Conservation (phyloP, 2,113 vertebrate species). For the Solea senegalensis region DNA sequence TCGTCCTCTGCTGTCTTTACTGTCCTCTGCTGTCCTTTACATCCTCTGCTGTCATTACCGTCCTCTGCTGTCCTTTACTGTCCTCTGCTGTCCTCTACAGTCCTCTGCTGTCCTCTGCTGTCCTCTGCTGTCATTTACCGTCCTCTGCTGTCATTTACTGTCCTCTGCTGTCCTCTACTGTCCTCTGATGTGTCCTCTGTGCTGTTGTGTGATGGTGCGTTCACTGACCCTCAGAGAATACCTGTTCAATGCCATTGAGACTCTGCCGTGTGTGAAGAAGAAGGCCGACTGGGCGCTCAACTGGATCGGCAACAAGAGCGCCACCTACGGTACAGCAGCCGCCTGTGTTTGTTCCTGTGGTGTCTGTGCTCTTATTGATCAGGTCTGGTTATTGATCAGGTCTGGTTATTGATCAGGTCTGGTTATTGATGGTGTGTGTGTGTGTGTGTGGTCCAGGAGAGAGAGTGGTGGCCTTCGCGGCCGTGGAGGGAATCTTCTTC, state of each 20-base stretch:
- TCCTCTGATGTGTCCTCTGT: background rate
- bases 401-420: no score
- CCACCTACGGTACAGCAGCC: conserved; percentile 85
- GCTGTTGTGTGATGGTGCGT: background rate
- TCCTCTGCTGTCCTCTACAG: no score
- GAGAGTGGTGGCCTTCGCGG: conserved; percentile 94
- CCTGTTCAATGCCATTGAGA: conserved; percentile 97
- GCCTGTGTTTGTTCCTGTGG: no score
- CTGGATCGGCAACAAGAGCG: conserved; percentile 94
- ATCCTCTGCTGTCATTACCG: no score
- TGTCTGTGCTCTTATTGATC: background rate
- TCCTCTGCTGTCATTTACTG: no score
- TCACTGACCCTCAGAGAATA: conserved; percentile 83
- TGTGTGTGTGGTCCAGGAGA: conserved; percentile 81
- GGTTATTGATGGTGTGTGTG: background rate
- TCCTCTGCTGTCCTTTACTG: no score
- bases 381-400: no score
- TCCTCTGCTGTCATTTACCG: no score
- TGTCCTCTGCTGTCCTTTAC: no score
- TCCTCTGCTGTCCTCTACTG: background rate
- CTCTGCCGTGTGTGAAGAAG: conserved; percentile 94
- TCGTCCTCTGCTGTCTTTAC: no score
- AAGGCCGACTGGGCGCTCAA: conserved; percentile 98
- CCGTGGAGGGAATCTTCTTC: conserved; percentile 98
- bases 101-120: background rate